A percentile compares a stretch with the other conserved stretches of the same genome.
Conservation (phyloP, 2,797 vertebrate genomes). For the Cyprinella venusta region DNA sequence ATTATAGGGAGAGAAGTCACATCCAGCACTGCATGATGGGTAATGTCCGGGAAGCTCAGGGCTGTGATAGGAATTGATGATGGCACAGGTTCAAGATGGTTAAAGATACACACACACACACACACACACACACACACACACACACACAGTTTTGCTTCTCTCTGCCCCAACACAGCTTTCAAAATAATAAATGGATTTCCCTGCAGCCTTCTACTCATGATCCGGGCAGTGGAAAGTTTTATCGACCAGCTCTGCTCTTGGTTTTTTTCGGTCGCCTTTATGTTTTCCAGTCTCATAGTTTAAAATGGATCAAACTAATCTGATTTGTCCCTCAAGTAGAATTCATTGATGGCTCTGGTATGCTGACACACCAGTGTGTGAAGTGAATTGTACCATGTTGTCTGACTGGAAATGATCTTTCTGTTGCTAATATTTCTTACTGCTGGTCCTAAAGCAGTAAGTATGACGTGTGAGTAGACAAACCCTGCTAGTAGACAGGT, state of each 20-base stretch:
- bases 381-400: constrained; percentile 55
- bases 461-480: background rate
- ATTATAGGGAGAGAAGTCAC: constrained; percentile 36
- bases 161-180: constrained; percentile 55
- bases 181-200: constrained; percentile 59
- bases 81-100: constrained; percentile 29
- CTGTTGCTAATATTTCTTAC: background rate
- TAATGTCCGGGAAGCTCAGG: constrained; percentile 33
- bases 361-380: constrained; percentile 61
- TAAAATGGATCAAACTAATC: constrained; percentile 63
- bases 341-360: constrained; percentile 55
- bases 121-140: constrained; percentile 11
- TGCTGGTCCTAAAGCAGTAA: background rate
- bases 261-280: constrained; percentile 37
- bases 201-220: constrained; percentile 50
- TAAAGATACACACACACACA: constrained; percentile 28
- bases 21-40: constrained; percentile 21
- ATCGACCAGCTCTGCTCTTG: constrained; percentile 66
- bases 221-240: constrained; percentile 65
- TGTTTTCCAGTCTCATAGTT: constrained; percentile 57
- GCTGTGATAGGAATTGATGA: constrained; percentile 50
- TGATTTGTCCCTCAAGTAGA: constrained; percentile 68
- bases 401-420: constrained; percentile 20
- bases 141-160: constrained; percentile 29
- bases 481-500: constrained; percentile 4